These are phyloP conservation scores for Saxicola maurus DNA, from an alignment of 2,797 vertebrate genomes.

Conservation along the genomic window DNA sequence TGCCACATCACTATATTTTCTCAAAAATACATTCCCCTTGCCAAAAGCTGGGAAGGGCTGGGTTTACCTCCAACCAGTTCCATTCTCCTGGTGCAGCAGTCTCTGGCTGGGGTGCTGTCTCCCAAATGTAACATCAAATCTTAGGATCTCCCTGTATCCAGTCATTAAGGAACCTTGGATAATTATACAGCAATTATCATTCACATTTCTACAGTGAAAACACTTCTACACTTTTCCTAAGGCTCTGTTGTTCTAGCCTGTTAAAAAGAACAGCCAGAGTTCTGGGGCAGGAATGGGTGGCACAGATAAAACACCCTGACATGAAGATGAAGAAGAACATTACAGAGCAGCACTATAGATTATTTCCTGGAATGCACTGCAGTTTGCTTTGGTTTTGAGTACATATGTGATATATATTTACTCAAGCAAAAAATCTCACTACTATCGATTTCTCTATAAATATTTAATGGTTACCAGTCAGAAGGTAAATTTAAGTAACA, in stretches of 20 bases:
- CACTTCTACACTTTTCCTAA: not conserved
- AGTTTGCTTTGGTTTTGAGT: slow-evolving; percentile 29
- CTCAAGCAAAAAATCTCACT: slow-evolving; percentile 44
- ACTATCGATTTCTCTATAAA: slow-evolving; percentile 22
- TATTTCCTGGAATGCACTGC: slow-evolving; percentile 53
- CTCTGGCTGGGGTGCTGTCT: not conserved
- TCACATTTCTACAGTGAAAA: not conserved
- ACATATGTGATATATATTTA: slow-evolving; percentile 49
- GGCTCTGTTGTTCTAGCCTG: not conserved
- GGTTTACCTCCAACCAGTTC: not conserved
- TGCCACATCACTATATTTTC: not conserved
- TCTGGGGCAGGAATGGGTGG: not conserved
- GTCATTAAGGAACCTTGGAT: not conserved
- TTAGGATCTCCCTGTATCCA: not conserved
- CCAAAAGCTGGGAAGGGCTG: not conserved
- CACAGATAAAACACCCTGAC: not conserved
- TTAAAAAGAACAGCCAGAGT: not conserved
- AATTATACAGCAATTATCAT: not conserved
- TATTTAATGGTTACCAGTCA: slow-evolving; percentile 53
- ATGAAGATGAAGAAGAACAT: not conserved
- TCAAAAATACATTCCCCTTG: not conserved
- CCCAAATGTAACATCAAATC: not conserved
- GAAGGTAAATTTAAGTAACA: slow-evolving; percentile 64
- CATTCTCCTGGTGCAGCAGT: not conserved
- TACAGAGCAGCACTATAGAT: slow-evolving; percentile 1